phyloP scores from a whole-genome alignment of 2,888 invertebrate genomes.

The Pristionchus mayeri region DNA sequence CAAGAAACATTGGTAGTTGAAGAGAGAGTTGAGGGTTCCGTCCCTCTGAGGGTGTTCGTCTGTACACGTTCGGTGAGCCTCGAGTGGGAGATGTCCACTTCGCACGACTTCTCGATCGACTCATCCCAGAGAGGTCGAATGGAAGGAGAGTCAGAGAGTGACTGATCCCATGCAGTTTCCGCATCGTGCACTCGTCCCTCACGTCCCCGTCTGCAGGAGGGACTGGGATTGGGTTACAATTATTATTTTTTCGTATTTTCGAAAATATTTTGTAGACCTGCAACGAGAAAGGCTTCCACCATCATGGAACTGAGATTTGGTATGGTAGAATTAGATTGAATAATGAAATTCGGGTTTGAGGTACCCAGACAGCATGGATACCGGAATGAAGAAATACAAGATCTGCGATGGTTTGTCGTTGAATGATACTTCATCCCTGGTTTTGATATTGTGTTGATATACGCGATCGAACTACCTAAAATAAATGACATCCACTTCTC shows the following conservation, averaged over 20 bases:
- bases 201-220: neutral
- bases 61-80: conserved; percentile 31
- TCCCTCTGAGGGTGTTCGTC: neutral
- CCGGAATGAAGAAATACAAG: neutral
- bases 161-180: neutral
- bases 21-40: neutral
- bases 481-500: neutral
- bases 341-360: neutral
- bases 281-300: neutral
- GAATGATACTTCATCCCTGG: too few species aligned
- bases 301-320: conserved; percentile 36
- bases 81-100: neutral
- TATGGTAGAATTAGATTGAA: neutral
- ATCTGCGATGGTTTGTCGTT: neutral
- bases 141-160: neutral
- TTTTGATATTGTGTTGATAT: too few species aligned
- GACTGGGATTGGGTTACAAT: too few species aligned
- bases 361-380: neutral
- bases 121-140: neutral
- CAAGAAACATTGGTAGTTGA: neutral
- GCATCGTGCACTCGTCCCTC: neutral
- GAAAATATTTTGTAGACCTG: neutral
- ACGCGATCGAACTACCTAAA: too few species aligned
- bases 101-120: neutral
- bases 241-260: neutral